Conservation (phyloP, 2,113 vertebrate genomes). For the Pluvialis apricaria region DNA sequence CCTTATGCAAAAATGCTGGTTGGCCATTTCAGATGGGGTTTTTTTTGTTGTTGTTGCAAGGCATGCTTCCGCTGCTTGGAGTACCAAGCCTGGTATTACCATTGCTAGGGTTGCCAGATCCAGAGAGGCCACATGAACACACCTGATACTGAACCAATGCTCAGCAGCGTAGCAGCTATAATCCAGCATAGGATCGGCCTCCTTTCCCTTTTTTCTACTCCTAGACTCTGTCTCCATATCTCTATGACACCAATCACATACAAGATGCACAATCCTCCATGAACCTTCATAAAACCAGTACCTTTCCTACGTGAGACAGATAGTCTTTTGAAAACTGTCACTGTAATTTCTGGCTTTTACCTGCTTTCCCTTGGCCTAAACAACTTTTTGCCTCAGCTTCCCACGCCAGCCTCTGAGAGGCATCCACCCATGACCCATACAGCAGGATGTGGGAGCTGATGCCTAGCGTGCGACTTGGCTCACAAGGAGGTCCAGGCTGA, state of each 20-base stretch:
- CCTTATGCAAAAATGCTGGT: background rate
- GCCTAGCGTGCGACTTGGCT: background rate
- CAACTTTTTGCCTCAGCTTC: background rate
- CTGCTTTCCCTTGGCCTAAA: background rate
- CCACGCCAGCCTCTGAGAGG: background rate
- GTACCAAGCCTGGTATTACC: background rate
- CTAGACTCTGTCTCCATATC: background rate
- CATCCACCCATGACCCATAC: fast-evolving
- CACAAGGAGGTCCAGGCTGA: background rate
- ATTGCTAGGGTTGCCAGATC: background rate
- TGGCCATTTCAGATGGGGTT: background rate
- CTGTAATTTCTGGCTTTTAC: background rate
- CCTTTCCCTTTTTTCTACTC: background rate
- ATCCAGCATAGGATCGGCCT: background rate
- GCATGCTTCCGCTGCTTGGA: background rate
- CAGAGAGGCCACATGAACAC: background rate
- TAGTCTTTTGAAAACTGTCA: background rate
- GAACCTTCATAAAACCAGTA: background rate
- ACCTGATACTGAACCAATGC: background rate
- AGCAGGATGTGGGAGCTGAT: background rate
- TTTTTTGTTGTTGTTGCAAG: background rate
- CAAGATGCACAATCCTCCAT: background rate
- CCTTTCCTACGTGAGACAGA: background rate
- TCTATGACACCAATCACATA: background rate
- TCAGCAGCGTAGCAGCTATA: background rate